Base-by-base conservation (phyloP, 2,888 invertebrate genomes). In the Meganola albula region DNA sequence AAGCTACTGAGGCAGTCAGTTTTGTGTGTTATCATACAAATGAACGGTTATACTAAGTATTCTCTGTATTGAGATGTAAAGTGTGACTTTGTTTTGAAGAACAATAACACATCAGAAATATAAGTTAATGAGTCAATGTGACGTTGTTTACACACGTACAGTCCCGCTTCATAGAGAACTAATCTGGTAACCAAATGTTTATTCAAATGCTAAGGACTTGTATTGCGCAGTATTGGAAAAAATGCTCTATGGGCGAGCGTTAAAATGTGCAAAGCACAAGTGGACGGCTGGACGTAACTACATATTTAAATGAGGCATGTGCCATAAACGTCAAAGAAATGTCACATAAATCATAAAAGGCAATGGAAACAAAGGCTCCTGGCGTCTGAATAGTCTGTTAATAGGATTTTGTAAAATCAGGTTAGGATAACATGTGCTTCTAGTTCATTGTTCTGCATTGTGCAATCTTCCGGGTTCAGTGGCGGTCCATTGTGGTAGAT, bases 161-260 rank as follows among this genome's bases (percentile, higher is more conserved):
- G 68, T 67, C 62, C 64, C 65, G 58, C 48, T 56, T 66, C 74
- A 74, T 74, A 74, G 74, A 71, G 62, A 66, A 69, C 74, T 83
- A 79, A 82, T 84, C 79, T 84, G 83, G 82, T 82, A 74, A 82
- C 82, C 83, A 84, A 84, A 83, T 83, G 84, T 79, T 66, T 69
- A 73, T 83, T 82, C 69, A 78, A 71, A 82, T 82, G 82, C 71
- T 75, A 83, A 80, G 52, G 38, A 48, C 47, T 44, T 36, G 60
- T 62, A 67, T 57, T 66, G 57, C 58, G 57, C 48, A 58, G 68
- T 54, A 61, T 67, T 53, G 58, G 77, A 79, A 82, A 83, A 82
- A 74, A 58, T 60, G n/a, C 58, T 54, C 61, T 62, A 64, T 63
- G 63, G 71, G 64, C 68, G 66, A 70, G 63, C 66, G 52, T 68